A percentile compares a stretch with the other conserved stretches of the same genome.
Evolutionary conservation across 2,797 vertebrate genomes (phyloP).

Genomic region (Lepus oiostolus): DNA sequence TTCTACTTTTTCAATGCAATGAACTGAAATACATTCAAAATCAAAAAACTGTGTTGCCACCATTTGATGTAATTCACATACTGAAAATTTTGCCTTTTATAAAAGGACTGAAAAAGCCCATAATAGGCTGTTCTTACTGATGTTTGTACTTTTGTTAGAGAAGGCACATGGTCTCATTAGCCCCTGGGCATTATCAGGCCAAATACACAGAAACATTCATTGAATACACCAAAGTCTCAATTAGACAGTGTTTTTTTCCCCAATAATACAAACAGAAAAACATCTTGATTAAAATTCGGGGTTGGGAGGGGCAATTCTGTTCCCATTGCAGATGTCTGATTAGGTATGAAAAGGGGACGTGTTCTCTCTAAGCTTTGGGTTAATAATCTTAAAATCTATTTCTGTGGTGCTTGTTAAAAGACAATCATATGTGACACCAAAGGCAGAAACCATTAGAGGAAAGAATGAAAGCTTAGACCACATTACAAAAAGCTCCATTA

Average conservation of each 20-base stretch:
- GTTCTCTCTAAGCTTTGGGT: slow-evolving; percentile 70
- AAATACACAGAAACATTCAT: slow-evolving; percentile 64
- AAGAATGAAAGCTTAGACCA: slow-evolving; percentile 70
- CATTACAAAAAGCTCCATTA: slow-evolving; percentile 52
- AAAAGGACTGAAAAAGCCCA: slow-evolving; percentile 57
- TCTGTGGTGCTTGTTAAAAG: slow-evolving; percentile 71
- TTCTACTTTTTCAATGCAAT: slow-evolving; percentile 59
- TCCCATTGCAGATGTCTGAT: slow-evolving; percentile 69
- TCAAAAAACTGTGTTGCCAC: slow-evolving; percentile 43
- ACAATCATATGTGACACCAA: slow-evolving; percentile 67
- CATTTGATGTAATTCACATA: slow-evolving; percentile 63
- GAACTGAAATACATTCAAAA: slow-evolving; percentile 59
- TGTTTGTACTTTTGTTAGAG: slow-evolving; percentile 72
- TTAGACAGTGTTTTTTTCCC: slow-evolving; percentile 72
- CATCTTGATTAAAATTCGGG: slow-evolving; percentile 71
- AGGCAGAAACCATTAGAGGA: slow-evolving; percentile 69
- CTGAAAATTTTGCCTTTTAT: slow-evolving; percentile 71
- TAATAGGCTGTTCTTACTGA: slow-evolving; percentile 51
- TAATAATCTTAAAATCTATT: slow-evolving; percentile 79
- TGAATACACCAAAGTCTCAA: slow-evolving; percentile 67
- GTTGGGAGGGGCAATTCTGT: slow-evolving; percentile 59
- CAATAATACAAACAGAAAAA: slow-evolving; percentile 75
- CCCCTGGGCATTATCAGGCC: slow-evolving; percentile 64
- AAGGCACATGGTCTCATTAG: slow-evolving; percentile 70
- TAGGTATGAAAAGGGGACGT: slow-evolving; percentile 75